Evolutionary conservation across 30 jellyfish, hydroid and myxozoan species (phyloP).

Genomic region (Hydractinia echinata): DNA sequence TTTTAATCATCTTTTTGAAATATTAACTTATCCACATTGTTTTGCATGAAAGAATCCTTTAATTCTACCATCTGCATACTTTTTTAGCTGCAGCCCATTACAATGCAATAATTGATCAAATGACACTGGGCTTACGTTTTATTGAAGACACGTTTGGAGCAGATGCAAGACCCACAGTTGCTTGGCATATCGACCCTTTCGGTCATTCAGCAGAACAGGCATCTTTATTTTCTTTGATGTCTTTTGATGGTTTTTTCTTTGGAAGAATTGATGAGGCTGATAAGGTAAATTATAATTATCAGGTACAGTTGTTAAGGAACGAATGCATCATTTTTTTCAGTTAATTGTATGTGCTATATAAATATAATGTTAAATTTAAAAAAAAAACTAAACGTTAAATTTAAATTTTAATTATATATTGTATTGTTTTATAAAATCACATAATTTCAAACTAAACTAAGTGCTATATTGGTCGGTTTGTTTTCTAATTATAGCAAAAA

Average conservation of each 20-base stretch:
- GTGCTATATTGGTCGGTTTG: too few relatives aligned
- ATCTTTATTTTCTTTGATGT: conserved; percentile 90
- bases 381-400: too few relatives aligned
- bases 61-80: neutral
- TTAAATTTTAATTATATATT: too few relatives aligned
- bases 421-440: too few relatives aligned
- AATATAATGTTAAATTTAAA: too few relatives aligned
- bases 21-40: too few relatives aligned
- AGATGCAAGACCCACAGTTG: conserved; percentile 88
- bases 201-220: conserved; percentile 99
- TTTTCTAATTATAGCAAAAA: conserved; percentile 29
- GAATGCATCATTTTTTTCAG: neutral
- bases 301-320: neutral
- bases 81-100: conserved; percentile 86
- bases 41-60: too few relatives aligned
- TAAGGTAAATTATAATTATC: conserved; percentile 16
- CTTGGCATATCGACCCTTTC: conserved; percentile 99
- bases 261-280: conserved; percentile 95
- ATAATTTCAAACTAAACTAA: too few relatives aligned
- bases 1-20: too few relatives aligned
- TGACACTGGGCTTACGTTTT: conserved; percentile 87
- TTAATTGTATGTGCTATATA: neutral
- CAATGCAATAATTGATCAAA: conserved; percentile 93
- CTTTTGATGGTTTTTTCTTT: conserved; percentile 95
- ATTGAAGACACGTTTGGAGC: conserved; percentile 86